Evolutionary conservation across 2,888 invertebrate species (phyloP).

Genomic region (Frankliniella fusca): DNA sequence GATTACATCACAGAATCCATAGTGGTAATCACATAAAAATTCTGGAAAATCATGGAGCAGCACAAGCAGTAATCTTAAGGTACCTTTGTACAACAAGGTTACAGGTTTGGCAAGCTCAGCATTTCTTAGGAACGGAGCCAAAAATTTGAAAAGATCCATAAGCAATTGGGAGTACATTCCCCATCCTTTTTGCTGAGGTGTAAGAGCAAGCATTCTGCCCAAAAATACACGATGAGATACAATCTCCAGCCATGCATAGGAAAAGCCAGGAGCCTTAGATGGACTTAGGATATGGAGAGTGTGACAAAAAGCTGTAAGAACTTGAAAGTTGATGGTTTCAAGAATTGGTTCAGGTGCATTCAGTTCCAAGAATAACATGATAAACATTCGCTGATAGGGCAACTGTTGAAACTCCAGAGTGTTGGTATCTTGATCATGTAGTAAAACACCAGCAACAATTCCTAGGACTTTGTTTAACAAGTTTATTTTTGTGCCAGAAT

Average conservation of each 20-base stretch:
- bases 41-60: slow-evolving; percentile 98
- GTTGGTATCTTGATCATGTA: slow-evolving; percentile 93
- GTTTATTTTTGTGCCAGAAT: slow-evolving; percentile 94
- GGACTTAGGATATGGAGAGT: slow-evolving; percentile 91
- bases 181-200: slow-evolving; percentile 93
- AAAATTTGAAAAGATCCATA: slow-evolving; percentile 92
- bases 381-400: slow-evolving; percentile 94
- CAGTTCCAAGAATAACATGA: slow-evolving; percentile 94
- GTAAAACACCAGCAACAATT: slow-evolving; percentile 89
- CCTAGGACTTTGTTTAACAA: slow-evolving; percentile 92
- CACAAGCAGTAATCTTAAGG: slow-evolving; percentile 88
- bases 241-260: slow-evolving; percentile 97
- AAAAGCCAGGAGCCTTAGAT: slow-evolving; percentile 89
- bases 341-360: slow-evolving; percentile 89
- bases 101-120: slow-evolving; percentile 94
- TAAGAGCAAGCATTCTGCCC: slow-evolving; percentile 84
- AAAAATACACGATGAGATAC: slow-evolving; percentile 96
- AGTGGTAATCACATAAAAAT: slow-evolving; percentile 98
- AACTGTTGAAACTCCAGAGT: slow-evolving; percentile 90
- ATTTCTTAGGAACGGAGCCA: slow-evolving; percentile 94
- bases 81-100: slow-evolving; percentile 91
- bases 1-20: slow-evolving; percentile 98
- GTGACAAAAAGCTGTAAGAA: slow-evolving; percentile 93
- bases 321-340: slow-evolving; percentile 91
- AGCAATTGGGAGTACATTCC: slow-evolving; percentile 94